phyloP scores from a whole-genome alignment of 2,113 vertebrate genomes.

The Catagonus wagneri region DNA sequence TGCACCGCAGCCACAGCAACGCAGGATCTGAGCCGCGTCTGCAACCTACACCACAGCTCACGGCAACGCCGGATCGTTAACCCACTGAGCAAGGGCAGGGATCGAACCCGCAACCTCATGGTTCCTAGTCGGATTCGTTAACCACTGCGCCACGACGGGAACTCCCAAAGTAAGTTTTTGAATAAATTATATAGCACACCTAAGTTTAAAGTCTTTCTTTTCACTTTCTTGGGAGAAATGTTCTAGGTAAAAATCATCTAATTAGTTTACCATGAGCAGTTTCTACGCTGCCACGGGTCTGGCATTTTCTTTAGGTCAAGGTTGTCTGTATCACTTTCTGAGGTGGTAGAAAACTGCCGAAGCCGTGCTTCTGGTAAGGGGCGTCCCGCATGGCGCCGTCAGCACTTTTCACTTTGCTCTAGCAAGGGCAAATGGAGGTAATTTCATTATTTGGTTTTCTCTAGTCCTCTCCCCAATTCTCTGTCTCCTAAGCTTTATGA shows the following conservation, averaged over 20 bases:
- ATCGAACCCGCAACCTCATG: no score
- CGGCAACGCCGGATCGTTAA: no score
- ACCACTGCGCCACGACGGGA: no score
- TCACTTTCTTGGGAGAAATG: background rate
- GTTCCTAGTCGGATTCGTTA: no score
- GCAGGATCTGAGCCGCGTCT: no score
- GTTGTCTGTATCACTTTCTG: background rate
- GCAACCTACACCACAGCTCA: no score
- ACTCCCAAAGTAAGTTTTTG: conserved; percentile 14
- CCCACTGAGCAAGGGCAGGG: no score
- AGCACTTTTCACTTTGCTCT: background rate
- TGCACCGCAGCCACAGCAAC: no score
- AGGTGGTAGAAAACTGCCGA: background rate
- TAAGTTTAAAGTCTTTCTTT: background rate
- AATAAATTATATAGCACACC: background rate
- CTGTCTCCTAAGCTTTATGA: background rate
- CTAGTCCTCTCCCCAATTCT: background rate
- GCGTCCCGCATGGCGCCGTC: background rate
- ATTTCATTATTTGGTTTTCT: background rate
- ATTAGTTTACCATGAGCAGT: background rate
- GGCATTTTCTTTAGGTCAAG: conserved; percentile 7
- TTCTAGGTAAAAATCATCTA: background rate
- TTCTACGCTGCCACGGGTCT: background rate
- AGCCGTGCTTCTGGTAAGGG: background rate
- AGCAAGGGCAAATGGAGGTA: background rate